Base-by-base conservation (phyloP, 2,113 vertebrate species). In the Dipodomys ordii region DNA sequence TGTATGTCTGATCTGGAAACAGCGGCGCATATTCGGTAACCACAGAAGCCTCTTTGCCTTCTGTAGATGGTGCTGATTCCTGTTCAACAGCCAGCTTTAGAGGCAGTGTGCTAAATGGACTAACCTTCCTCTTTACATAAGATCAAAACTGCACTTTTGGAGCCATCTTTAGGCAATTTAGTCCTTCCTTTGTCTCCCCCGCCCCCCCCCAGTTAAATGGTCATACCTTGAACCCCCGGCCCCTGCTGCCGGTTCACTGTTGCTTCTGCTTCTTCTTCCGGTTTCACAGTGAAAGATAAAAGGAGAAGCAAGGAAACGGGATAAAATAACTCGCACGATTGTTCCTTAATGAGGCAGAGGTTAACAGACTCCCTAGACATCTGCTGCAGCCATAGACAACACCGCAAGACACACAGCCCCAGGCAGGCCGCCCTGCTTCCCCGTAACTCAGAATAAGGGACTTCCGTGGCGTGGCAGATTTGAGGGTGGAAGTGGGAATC, bases 271-370 rank as follows among this genome's bases (percentile, higher is more conserved):
- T 15, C 79, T 3, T 0, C 49, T 92, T 94, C 90, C 94, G 7
- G 27, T 62, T 35, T 25, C 13, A 67, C 25, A 32, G 2, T 25
- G 79, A 44, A 53, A 71, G 94, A 82, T 76, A 32, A 92, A 90
- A 92, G 88, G 22, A 25, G 30, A 69, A n/a, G 22, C 44, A 6
- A 62, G 79, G 68, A 86, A 90, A 94, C 92, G 95, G 91, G 95
- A 83, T 85, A n/a, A 78, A 71, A 27, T 32, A 23, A 30, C 74
- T 72, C 65, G 22, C 25, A 46, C 53, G 74, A 25, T 7, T 81
- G 83, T 60, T 9, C 83, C 62, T 0, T 65, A 74, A 46, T 46
- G 35, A 78, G 44, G 44, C 89, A 16, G 86, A 85, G 74, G 90
- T 73, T 44, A 84, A 77, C 76, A 0, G 23, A 1, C 4, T 64